These are phyloP conservation scores for Triops longicaudatus DNA, from an alignment of 1,140 invertebrate genomes.

Conservation along the genomic window DNA sequence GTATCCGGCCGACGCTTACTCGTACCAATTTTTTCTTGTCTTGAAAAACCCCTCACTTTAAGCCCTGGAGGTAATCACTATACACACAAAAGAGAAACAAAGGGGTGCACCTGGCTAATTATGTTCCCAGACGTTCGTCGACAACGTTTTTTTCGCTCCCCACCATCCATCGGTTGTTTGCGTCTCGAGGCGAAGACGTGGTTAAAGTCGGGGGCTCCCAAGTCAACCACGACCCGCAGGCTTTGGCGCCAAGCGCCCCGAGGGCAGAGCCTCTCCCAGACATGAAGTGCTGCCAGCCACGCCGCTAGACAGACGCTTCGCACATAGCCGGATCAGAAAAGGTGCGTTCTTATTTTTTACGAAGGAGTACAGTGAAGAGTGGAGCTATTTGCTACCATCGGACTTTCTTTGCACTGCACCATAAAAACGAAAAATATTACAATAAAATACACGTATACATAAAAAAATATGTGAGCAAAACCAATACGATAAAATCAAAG, in stretches of 20 bases:
- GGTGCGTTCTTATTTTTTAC: background rate
- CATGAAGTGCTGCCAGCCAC: background rate
- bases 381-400: background rate
- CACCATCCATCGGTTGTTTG: background rate
- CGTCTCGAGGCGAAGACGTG: background rate
- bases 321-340: background rate
- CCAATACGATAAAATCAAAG: too few relatives aligned
- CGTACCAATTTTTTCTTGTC: background rate
- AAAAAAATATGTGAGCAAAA: too few relatives aligned
- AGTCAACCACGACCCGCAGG: background rate
- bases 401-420: background rate
- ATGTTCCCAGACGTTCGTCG: background rate
- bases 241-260: background rate
- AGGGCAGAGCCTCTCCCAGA: background rate
- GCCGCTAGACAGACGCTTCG: background rate
- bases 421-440: too few relatives aligned
- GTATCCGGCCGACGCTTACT: background rate
- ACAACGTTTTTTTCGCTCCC: background rate
- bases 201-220: background rate
- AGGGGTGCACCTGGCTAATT: constrained; percentile 6
- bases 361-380: background rate
- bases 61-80: background rate
- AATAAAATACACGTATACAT: too few relatives aligned
- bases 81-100: background rate
- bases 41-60: background rate